phyloP scores from a whole-genome alignment of 2,888 invertebrate species.

The Archips crataeganus region DNA sequence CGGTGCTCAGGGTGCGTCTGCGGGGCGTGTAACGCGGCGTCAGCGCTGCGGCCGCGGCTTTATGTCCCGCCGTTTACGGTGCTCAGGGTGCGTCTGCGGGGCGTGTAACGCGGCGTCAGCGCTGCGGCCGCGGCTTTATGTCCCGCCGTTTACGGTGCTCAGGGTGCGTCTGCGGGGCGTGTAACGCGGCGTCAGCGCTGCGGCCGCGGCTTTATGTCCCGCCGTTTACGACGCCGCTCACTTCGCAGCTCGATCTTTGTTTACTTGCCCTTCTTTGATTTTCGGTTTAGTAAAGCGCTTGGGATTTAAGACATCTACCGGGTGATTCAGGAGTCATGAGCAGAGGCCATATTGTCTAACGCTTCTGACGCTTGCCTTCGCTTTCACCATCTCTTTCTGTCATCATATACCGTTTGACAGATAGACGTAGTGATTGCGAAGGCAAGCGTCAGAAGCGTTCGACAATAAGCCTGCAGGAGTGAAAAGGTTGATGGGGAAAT shows the following conservation, averaged over 20 bases:
- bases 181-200: background rate
- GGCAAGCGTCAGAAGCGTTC: too few species aligned
- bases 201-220: slow-evolving; percentile 8
- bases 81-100: too few species aligned
- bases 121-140: slow-evolving; percentile 8
- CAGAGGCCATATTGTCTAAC: too few species aligned
- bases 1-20: too few species aligned
- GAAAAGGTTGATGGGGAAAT: too few species aligned
- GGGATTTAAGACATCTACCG: background rate
- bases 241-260: background rate
- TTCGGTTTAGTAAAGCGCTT: background rate
- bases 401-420: too few species aligned
- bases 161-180: too few species aligned
- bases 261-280: background rate
- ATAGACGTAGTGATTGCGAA: too few species aligned
- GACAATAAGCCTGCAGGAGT: too few species aligned
- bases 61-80: slow-evolving; percentile 13
- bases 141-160: background rate
- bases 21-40: background rate
- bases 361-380: too few species aligned
- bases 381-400: too few species aligned
- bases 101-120: slow-evolving; percentile 1
- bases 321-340: too few species aligned
- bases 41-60: slow-evolving; percentile 8
- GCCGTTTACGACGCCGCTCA: slow-evolving; percentile 9